Conservation (phyloP, 2,888 invertebrate genomes). For the Volucella bombylans region DNA sequence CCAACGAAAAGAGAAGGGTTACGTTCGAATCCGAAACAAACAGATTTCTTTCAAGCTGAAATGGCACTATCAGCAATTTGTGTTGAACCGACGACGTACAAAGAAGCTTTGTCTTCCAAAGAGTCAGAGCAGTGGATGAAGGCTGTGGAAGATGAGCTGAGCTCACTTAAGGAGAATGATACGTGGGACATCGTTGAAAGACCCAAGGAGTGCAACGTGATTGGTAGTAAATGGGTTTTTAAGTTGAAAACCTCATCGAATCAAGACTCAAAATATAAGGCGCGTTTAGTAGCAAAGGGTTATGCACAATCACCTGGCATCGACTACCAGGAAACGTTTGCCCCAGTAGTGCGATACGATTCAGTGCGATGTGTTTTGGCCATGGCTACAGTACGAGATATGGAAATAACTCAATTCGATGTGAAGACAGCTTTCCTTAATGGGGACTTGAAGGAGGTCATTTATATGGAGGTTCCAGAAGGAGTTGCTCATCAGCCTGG, state of each 20-base stretch:
- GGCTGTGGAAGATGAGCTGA: slow-evolving; percentile 14
- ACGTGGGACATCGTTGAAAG: slow-evolving; percentile 16
- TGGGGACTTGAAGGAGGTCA: no score
- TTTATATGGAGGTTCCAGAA: no score
- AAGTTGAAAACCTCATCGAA: neutral
- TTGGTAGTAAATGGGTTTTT: neutral
- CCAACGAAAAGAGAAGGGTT: neutral
- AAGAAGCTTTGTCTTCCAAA: no score
- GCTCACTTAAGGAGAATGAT: slow-evolving; percentile 10
- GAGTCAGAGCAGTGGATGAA: no score
- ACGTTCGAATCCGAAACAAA: slow-evolving; percentile 14
- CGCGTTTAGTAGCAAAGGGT: neutral
- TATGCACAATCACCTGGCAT: neutral
- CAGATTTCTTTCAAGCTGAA: neutral
- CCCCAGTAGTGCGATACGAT: neutral
- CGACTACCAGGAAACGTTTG: neutral
- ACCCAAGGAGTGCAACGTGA: neutral
- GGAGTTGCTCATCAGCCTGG: no score
- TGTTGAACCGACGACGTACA: no score
- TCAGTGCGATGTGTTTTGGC: neutral
- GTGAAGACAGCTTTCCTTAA: no score
- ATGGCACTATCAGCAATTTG: no score
- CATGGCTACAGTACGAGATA: neutral
- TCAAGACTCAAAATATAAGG: neutral
- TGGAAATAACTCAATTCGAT: no score